phyloP scores from a whole-genome alignment of 2,888 invertebrate species.

The Diaperis boleti region DNA sequence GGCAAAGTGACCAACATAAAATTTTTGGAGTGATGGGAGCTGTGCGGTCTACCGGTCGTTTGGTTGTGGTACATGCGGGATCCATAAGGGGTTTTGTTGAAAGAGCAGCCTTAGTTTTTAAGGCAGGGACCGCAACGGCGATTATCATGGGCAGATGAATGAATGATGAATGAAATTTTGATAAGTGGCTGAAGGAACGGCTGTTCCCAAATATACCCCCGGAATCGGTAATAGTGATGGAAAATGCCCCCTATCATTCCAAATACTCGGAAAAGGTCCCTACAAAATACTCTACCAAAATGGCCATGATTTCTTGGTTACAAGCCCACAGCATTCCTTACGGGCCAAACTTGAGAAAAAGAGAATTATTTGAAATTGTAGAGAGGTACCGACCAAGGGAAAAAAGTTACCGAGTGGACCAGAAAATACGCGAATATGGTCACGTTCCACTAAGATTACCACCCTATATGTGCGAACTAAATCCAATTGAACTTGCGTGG shows the following conservation, averaged over 20 bases:
- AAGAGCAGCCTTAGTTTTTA: neutral
- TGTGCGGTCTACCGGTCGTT: neutral
- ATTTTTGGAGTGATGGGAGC: neutral
- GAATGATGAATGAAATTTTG: conserved; percentile 40
- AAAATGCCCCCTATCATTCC: conserved; percentile 44
- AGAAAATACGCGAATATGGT: conserved; percentile 1
- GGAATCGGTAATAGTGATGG: conserved; percentile 44
- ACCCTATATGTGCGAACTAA: conserved; percentile 28
- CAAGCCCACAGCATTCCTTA: neutral
- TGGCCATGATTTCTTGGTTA: neutral
- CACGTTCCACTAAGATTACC: conserved; percentile 13
- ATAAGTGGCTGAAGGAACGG: conserved; percentile 42
- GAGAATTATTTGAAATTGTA: neutral
- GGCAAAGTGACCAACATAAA: neutral
- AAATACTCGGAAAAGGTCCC: conserved; percentile 29
- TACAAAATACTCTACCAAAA: conserved; percentile 10
- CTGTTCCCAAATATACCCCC: conserved; percentile 38
- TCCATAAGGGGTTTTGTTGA: neutral
- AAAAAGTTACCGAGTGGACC: neutral
- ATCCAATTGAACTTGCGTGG: conserved; percentile 34
- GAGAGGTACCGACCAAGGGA: neutral
- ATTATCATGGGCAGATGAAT: conserved; percentile 47
- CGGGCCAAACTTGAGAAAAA: neutral
- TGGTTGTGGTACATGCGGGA: neutral
- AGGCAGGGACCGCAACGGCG: conserved; percentile 16